Percentiles rank a stretch among this genome's conserved stretches.
These are phyloP conservation scores for Champsocephalus gunnari DNA, from an alignment of 2,797 vertebrate genomes.

Conservation along the genomic window DNA sequence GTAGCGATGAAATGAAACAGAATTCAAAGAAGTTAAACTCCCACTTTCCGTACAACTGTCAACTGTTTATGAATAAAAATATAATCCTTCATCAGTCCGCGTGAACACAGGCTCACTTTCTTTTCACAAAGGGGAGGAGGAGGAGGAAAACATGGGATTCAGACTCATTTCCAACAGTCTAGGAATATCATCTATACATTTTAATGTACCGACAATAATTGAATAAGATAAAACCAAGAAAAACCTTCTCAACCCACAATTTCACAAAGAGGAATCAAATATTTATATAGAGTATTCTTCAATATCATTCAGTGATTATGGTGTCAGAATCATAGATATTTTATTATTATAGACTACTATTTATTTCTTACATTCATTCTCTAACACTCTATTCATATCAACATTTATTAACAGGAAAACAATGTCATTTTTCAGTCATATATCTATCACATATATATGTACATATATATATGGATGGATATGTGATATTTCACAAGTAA, in stretches of 20 bases:
- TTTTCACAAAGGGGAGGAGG: constrained; percentile 55
- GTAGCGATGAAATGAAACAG: constrained; percentile 48
- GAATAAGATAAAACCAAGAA: constrained; percentile 60
- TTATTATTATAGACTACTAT: constrained; percentile 84
- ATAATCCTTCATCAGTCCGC: constrained; percentile 70
- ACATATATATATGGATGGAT: constrained; percentile 24
- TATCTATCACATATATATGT: constrained; percentile 29
- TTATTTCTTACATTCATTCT: constrained; percentile 88
- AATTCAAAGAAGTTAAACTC: constrained; percentile 30
- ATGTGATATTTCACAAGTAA: constrained; percentile 70
- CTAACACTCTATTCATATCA: constrained; percentile 89
- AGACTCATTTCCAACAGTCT: constrained; percentile 59
- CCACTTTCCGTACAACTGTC: constrained; percentile 40
- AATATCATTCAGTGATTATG: constrained; percentile 80
- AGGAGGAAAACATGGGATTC: constrained; percentile 59
- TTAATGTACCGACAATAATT: constrained; percentile 60
- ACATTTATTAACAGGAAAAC: constrained; percentile 86
- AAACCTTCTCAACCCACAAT: constrained; percentile 74
- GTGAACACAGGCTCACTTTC: constrained; percentile 66
- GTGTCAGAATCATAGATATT: constrained; percentile 82
- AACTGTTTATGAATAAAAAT: constrained; percentile 67
- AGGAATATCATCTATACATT: constrained; percentile 68
- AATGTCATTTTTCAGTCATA: constrained; percentile 49
- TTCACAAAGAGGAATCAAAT: constrained; percentile 83
- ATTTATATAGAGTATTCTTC: constrained; percentile 75